Percentiles rank a stretch among this genome's conserved stretches.
These are phyloP conservation scores for Neostethus bicornis DNA, from an alignment of 2,797 vertebrate genomes.

Conservation along the genomic window DNA sequence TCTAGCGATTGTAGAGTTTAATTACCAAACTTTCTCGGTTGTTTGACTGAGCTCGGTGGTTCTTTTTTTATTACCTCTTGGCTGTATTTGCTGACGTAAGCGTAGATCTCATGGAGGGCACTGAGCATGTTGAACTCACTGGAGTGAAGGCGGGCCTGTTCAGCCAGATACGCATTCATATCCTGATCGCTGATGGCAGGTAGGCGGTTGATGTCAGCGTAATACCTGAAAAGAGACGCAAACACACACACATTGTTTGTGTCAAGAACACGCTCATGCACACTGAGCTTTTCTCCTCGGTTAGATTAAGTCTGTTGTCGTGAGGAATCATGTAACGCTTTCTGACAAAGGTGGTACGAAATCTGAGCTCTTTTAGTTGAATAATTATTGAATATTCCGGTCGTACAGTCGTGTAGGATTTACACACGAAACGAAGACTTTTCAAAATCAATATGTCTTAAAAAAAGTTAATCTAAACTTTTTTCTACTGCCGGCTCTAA, in stretches of 20 bases:
- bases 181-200: slow-evolving; percentile 97
- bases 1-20: not conserved
- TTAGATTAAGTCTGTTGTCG: slow-evolving; percentile 7
- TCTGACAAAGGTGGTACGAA: slow-evolving; percentile 2
- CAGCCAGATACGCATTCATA: slow-evolving; percentile 97
- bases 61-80: slow-evolving; percentile 93
- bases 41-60: slow-evolving; percentile 6
- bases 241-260: slow-evolving; percentile 28
- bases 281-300: slow-evolving; percentile 36
- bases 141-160: slow-evolving; percentile 92
- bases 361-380: slow-evolving; percentile 27
- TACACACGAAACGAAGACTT: not conserved
- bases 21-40: not conserved
- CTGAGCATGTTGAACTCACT: slow-evolving; percentile 93
- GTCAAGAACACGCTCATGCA: slow-evolving; percentile 36
- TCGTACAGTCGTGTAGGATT: too few species aligned
- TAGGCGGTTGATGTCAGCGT: slow-evolving; percentile 93
- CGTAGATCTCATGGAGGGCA: slow-evolving; percentile 93
- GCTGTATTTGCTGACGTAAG: slow-evolving; percentile 94
- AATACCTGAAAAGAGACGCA: slow-evolving; percentile 83
- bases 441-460: too few species aligned
- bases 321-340: slow-evolving; percentile 24
- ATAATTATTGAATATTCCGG: slow-evolving; percentile 28
- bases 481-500: too few species aligned
- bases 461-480: too few species aligned